These are phyloP conservation scores for Lepidurus apus DNA, from an alignment of 1,140 invertebrate genomes.

Conservation along the genomic window DNA sequence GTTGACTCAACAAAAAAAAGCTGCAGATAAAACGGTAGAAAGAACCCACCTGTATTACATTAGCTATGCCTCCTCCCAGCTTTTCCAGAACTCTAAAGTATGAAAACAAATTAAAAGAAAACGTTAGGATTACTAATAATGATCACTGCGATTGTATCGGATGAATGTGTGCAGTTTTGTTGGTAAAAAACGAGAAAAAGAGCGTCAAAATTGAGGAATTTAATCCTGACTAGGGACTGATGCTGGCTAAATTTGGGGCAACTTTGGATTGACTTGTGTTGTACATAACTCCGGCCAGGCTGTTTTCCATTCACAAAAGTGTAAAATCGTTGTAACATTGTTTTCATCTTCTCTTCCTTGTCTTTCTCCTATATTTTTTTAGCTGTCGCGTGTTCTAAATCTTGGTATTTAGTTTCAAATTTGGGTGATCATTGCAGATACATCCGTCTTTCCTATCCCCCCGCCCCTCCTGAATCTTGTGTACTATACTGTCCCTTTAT, in stretches of 20 bases:
- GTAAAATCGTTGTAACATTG: constrained; percentile 3
- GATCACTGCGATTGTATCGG: background rate
- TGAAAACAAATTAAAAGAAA: background rate
- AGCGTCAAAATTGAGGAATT: background rate
- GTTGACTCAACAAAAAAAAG: background rate
- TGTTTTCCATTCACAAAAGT: constrained; percentile 16
- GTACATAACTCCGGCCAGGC: constrained; percentile 5
- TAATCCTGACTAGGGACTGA: background rate
- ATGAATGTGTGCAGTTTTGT: background rate
- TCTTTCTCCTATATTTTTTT: background rate
- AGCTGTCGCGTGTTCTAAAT: background rate
- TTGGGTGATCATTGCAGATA: background rate
- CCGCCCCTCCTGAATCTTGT: background rate
- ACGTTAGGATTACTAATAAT: background rate
- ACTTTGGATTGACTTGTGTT: background rate
- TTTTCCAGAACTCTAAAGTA: background rate
- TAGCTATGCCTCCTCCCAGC: background rate
- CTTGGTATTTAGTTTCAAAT: background rate
- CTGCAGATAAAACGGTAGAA: background rate
- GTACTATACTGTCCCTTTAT: constrained; percentile 15
- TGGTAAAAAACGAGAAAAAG: background rate
- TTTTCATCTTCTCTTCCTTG: background rate
- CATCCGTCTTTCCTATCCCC: background rate
- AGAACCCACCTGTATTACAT: constrained; percentile 14
- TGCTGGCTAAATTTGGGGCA: background rate